Base-by-base conservation (phyloP, 1,140 invertebrate species). In the Bombus superbus region DNA sequence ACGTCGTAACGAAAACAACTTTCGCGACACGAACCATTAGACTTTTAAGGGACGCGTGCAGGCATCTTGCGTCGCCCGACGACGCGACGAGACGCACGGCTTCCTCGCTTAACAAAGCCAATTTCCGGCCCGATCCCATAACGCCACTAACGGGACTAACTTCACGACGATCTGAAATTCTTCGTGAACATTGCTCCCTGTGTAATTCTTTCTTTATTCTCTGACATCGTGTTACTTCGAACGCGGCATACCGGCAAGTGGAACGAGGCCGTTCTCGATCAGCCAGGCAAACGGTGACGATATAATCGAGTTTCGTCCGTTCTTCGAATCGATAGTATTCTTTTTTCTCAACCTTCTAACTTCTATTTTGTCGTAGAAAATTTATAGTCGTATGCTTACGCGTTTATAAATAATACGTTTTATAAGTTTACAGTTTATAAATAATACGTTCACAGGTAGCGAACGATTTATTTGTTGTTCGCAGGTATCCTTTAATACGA, bases 31-130 rank as follows among this genome's bases (percentile, higher is more conserved):
- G 81, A 87, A 38, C 81, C 89, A 87, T 90, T 89, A 90, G 76
- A 90, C 68, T 79, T 89, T 90, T 87, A 86, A 84, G 76, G 57
- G 64, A 81, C 66, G 88, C 81, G 88, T 81, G 77, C 62, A 57
- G 44, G 66, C 77, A 87, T 84, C 89, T 57, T 42, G 13, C 40
- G 66, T 68, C 53, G 64, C 57, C 68, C 44, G 64, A 77, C 53
- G 73, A 84, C 77, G 32, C 40, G 72, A 47, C 68, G 53, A 72
- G 83, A 89, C 77, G 85, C 89, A 87, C 85, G 66, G 9, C 68
- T 78, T 75, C 68, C n/a, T 59, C 38, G 72, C 64, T 74, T 85
- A 90, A 90, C 89, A 90, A 90, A 90, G 88, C 85, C 86, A 90
- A 90, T 90, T 89, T 87, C 85, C n/a, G 35, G 53, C 13, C 13